Conservation (phyloP, 2,888 invertebrate genomes). For the Mayetiola destructor region DNA sequence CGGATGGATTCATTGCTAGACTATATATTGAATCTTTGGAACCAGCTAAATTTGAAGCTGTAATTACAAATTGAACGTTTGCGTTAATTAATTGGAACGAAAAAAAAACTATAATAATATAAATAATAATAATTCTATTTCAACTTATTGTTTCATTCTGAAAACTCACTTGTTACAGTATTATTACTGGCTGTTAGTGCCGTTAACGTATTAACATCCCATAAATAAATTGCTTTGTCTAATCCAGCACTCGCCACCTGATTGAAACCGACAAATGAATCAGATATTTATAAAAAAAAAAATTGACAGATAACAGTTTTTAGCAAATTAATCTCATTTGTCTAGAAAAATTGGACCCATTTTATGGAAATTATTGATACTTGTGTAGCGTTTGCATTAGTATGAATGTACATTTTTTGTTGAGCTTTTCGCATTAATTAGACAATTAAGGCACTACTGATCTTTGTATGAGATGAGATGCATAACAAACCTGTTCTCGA, state of each 20-base stretch:
- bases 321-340: no score
- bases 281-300: background rate
- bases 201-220: slow-evolving; percentile 97
- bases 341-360: no score
- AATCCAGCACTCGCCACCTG: slow-evolving; percentile 82
- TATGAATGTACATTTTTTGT: no score
- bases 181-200: slow-evolving; percentile 97
- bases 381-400: no score
- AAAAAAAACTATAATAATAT: no score
- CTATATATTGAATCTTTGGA: slow-evolving; percentile 98
- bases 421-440: no score
- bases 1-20: slow-evolving; percentile 93
- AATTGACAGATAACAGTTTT: no score
- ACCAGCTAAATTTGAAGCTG: slow-evolving; percentile 87
- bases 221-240: slow-evolving; percentile 90
- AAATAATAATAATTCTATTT: no score
- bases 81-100: no score
- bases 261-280: background rate
- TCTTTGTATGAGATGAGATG: background rate
- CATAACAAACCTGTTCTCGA: slow-evolving; percentile 55
- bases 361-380: no score
- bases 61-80: no score
- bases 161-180: slow-evolving; percentile 89
- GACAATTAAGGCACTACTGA: background rate
- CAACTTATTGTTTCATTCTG: slow-evolving; percentile 18